phyloP scores from a whole-genome alignment of 2,797 vertebrate genomes.

The Acomys russatus region DNA sequence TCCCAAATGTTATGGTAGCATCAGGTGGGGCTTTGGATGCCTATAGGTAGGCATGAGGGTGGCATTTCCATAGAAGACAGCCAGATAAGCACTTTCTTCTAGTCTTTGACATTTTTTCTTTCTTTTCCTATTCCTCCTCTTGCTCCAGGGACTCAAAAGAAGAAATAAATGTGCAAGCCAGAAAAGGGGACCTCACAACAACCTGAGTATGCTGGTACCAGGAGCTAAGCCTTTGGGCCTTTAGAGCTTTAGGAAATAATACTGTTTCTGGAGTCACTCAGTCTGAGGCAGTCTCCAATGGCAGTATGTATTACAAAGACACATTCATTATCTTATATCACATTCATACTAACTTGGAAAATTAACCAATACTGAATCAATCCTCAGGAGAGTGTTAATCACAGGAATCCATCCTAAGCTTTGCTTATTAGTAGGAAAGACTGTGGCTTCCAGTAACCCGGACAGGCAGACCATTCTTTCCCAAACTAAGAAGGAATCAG shows the following conservation, averaged over 20 bases:
- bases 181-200: not conserved
- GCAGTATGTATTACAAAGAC: not conserved
- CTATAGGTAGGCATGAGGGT: not conserved
- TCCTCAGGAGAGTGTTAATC: not conserved
- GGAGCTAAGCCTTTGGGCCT: not conserved
- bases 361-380: not conserved
- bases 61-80: not conserved
- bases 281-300: not conserved
- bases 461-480: not conserved
- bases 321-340: not conserved
- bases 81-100: not conserved
- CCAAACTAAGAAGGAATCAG: not conserved
- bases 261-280: not conserved
- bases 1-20: not conserved
- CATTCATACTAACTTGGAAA: not conserved
- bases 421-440: not conserved
- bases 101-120: not conserved
- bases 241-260: not conserved
- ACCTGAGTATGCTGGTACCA: not conserved
- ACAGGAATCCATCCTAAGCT: not conserved
- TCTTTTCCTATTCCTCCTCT: not conserved
- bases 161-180: not conserved
- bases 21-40: not conserved
- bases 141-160: not conserved
- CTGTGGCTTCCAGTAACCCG: too few relatives aligned